These are phyloP conservation scores for Ephestia elutella DNA, from an alignment of 1,140 invertebrate species.

Conservation along the genomic window DNA sequence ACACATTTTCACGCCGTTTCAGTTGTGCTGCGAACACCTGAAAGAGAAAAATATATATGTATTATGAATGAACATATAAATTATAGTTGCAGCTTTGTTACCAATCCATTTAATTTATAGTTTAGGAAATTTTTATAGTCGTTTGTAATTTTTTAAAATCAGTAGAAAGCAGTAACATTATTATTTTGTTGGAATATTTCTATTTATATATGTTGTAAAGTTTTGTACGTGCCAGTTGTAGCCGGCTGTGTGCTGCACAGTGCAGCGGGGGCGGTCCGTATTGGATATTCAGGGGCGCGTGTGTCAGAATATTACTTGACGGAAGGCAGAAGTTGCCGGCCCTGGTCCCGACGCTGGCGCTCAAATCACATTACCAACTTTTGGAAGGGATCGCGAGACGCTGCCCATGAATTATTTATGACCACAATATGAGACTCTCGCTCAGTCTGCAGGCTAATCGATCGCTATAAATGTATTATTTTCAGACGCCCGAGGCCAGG, in stretches of 20 bases:
- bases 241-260: constrained; percentile 5
- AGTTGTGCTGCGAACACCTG: constrained; percentile 25
- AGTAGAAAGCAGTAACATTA: no score
- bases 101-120: no score
- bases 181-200: neutral
- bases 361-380: constrained; percentile 49
- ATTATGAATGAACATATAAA: no score
- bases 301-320: constrained; percentile 30
- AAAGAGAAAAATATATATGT: constrained; percentile 23
- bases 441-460: constrained; percentile 32
- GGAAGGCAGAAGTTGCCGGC: constrained; percentile 15
- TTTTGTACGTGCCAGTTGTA: neutral
- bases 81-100: neutral
- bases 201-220: neutral
- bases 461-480: constrained; percentile 40
- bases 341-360: constrained; percentile 16
- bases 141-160: no score
- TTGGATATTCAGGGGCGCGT: constrained; percentile 34
- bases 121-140: no score
- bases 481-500: constrained; percentile 26
- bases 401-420: constrained; percentile 45
- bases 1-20: constrained; percentile 30
- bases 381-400: constrained; percentile 30
- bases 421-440: constrained; percentile 29
- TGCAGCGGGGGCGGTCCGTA: constrained; percentile 9